phyloP scores from a whole-genome alignment of 1,140 invertebrate species.

The Microplitis mediator region DNA sequence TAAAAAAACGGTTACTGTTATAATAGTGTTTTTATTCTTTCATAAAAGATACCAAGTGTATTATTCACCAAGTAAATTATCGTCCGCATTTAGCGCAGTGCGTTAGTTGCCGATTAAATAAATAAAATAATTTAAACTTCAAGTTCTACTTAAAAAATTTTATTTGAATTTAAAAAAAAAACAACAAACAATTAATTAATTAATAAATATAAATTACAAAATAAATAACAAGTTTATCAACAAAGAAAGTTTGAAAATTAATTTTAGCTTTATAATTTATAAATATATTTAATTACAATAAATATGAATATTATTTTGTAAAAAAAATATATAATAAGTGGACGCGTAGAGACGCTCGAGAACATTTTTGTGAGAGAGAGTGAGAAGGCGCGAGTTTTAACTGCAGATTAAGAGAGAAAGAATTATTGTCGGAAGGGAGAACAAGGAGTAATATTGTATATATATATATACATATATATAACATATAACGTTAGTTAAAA shows the following conservation, averaged over 20 bases:
- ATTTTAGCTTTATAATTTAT: neutral
- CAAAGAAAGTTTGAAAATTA: constrained; percentile 7
- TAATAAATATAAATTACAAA: neutral
- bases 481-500: neutral
- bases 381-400: neutral
- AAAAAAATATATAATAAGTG: constrained; percentile 2
- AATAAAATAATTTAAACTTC: no score
- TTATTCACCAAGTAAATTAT: constrained; percentile 44
- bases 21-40: constrained; percentile 38
- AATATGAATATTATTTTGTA: constrained; percentile 28
- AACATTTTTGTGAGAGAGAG: constrained; percentile 17
- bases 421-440: constrained; percentile 1
- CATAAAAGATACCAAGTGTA: constrained; percentile 40
- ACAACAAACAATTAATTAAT: neutral
- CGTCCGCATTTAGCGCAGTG: constrained; percentile 53
- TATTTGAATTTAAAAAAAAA: constrained; percentile 19
- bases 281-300: constrained; percentile 13
- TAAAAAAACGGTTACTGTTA: constrained; percentile 23
- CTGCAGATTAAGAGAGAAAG: constrained; percentile 8
- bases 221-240: neutral
- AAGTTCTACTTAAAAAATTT: no score
- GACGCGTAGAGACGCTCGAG: constrained; percentile 18
- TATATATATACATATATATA: neutral
- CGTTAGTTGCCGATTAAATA: constrained; percentile 43
- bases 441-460: no score